Conservation (phyloP, 2,797 vertebrate genomes). For the Loris lydekkerianus region DNA sequence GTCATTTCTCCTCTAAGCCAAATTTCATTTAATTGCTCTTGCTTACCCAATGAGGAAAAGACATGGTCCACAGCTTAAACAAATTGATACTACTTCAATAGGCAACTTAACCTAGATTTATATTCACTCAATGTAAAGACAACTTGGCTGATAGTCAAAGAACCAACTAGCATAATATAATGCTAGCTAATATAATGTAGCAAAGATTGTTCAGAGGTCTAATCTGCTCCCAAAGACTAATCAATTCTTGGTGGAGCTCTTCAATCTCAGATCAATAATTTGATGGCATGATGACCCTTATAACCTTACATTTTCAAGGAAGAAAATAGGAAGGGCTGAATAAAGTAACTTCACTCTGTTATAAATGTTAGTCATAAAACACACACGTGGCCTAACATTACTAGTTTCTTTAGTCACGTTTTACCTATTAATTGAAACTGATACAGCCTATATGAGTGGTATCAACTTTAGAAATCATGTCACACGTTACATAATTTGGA, state of each 20-base stretch:
- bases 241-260: not conserved
- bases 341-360: not conserved
- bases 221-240: not conserved
- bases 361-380: not conserved
- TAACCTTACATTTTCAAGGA: conserved; percentile 5
- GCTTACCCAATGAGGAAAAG: conserved; percentile 30
- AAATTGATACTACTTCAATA: not conserved
- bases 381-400: not conserved
- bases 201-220: not conserved
- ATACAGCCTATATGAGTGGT: not conserved
- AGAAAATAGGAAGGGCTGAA: not conserved
- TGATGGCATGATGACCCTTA: not conserved
- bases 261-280: not conserved
- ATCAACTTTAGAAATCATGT: not conserved
- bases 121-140: not conserved
- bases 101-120: not conserved
- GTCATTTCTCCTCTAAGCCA: conserved; percentile 2
- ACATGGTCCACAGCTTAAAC: not conserved
- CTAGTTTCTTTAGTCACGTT: not conserved
- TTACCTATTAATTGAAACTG: conserved; percentile 10
- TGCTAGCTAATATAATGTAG: not conserved
- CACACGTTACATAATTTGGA: conserved; percentile 29
- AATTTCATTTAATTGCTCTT: conserved; percentile 26
- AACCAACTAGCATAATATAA: too few relatives aligned
- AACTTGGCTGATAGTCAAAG: not conserved